phyloP scores from a whole-genome alignment of 2,797 vertebrate genomes.

The Hippoglossus hippoglossus region DNA sequence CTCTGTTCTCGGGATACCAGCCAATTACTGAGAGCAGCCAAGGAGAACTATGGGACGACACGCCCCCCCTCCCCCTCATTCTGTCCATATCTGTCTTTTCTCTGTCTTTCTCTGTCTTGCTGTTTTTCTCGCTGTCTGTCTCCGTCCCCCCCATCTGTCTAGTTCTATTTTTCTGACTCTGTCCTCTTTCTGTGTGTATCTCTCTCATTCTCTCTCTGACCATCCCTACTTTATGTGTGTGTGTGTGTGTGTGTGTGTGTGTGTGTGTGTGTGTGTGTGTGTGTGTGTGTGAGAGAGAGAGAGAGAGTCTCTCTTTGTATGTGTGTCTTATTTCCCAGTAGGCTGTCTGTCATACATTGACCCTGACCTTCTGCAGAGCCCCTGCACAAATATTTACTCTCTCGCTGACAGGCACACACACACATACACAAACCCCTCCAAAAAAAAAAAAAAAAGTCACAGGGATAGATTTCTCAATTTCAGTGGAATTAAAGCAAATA shows the following conservation, averaged over 20 bases:
- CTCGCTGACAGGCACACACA: slow-evolving; percentile 67
- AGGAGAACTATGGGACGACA: slow-evolving; percentile 64
- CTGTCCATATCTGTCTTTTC: slow-evolving; percentile 51
- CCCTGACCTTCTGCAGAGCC: slow-evolving; percentile 84
- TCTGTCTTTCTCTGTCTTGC: slow-evolving; percentile 22
- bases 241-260: slow-evolving; percentile 26
- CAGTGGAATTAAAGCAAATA: slow-evolving; percentile 69
- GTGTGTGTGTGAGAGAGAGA: slow-evolving; percentile 15
- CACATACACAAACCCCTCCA: slow-evolving; percentile 32
- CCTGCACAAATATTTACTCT: slow-evolving; percentile 87
- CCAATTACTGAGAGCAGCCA: slow-evolving; percentile 76
- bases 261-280: slow-evolving; percentile 25
- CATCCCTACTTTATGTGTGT: slow-evolving; percentile 41
- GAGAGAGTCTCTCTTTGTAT: slow-evolving; percentile 36
- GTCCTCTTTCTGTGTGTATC: slow-evolving; percentile 32
- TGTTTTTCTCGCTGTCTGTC: slow-evolving; percentile 4
- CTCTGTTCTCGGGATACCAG: slow-evolving; percentile 65
- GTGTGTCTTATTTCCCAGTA: slow-evolving; percentile 79
- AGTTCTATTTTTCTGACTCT: slow-evolving; percentile 36
- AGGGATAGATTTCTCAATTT: slow-evolving; percentile 61
- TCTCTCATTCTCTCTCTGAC: slow-evolving; percentile 22
- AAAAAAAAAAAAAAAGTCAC: slow-evolving; percentile 15
- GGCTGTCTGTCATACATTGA: slow-evolving; percentile 85
- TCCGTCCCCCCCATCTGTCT: slow-evolving; percentile 29
- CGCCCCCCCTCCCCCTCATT: slow-evolving; percentile 37